Base-by-base conservation (phyloP, 2,888 invertebrate genomes). In the Microctonus brassicae region DNA sequence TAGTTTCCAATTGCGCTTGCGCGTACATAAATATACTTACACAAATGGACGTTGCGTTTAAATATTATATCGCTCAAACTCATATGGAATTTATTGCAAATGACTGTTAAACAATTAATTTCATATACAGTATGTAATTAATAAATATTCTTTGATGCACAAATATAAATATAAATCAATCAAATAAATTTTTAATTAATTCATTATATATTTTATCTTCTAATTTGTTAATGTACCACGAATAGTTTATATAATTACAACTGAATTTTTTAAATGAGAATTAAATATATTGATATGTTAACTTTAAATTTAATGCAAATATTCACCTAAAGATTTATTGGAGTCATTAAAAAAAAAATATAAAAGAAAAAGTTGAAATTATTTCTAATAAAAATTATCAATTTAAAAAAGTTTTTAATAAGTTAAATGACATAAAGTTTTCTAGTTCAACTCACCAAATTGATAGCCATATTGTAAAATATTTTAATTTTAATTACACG, bases 1-100 rank as follows among this genome's bases (percentile, higher is more conserved):
- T 52, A 72, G 61, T 73, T 65, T 57, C 72, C 73, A 61, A 73
- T 76, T 73, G 61, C 67, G 70, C 74, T 70, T 67, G 62, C 73
- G 70, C 68, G 69, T 36, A n/a, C 7, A 29, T 7, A 29, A 3
- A 7, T 3, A 29, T n/a, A 29, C 29, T 3, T 3, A 29, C 3
- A 3, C 58, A 58, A 65, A 62, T 68, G 62, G 69, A 75, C 63
- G 62, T 73, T 63, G 26, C 20, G 52, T 33, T 64, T 61, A 39
- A 53, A 68, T 34, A 39, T 64, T 34, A 60, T 33, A 53, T 26
- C 47, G n/a, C 26, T 64, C 20, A 52, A 39, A 57, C 11, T 17
- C 57, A 57, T 36, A 63, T 47, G 24, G 52, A 36, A 63, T 24
- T 39, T 61, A 24, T 61, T 61, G 4, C 39, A 24, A 39, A 10